phyloP scores from a whole-genome alignment of 2,797 vertebrate genomes.

The Limosa lapponica region DNA sequence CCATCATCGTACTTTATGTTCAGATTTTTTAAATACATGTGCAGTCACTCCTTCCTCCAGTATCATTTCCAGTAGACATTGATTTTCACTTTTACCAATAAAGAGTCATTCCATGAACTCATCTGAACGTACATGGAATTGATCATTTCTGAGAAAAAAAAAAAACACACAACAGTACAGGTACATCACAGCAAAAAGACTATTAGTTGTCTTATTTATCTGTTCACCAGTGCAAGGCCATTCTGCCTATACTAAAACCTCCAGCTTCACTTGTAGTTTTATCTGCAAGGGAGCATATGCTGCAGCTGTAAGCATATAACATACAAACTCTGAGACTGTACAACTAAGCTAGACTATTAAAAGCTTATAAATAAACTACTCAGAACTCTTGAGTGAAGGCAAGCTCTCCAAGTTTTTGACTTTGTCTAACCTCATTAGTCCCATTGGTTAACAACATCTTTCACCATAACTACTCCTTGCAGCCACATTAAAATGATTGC shows the following conservation, averaged over 20 bases:
- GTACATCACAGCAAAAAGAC: background rate
- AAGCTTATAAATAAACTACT: background rate
- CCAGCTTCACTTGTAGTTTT: background rate
- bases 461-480: background rate
- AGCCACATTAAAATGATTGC: background rate
- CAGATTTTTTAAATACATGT: background rate
- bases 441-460: background rate
- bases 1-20: background rate
- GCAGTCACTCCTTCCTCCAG: background rate
- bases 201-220: background rate
- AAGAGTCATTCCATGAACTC: background rate
- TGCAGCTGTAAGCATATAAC: background rate
- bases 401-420: background rate
- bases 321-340: background rate
- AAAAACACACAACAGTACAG: accelerated
- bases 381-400: background rate
- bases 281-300: background rate
- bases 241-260: background rate
- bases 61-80: background rate
- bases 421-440: background rate
- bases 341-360: background rate
- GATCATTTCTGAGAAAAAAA: background rate
- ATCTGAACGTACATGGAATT: background rate
- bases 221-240: background rate
- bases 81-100: background rate